Evolutionary conservation across 2,797 vertebrate species (phyloP).

Genomic region (Malacoctenus gilli): DNA sequence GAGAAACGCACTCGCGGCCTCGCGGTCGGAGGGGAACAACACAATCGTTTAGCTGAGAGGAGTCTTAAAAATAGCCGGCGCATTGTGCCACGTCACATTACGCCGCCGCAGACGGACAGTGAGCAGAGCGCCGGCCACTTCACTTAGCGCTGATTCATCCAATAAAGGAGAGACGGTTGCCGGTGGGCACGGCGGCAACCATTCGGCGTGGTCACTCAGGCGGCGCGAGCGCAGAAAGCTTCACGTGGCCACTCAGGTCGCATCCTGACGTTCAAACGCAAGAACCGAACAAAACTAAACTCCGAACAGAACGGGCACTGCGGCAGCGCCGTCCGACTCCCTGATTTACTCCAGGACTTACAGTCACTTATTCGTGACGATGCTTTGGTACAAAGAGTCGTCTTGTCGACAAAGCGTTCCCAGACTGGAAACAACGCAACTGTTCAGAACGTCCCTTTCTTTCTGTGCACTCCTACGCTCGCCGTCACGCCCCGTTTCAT

Average conservation of each 20-base stretch:
- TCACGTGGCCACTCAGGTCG: too few species aligned
- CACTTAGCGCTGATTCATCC: constrained; percentile 32
- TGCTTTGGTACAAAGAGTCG: constrained; percentile 24
- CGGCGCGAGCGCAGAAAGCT: too few species aligned
- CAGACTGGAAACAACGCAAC: constrained; percentile 52
- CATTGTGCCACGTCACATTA: constrained; percentile 52
- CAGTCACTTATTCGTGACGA: constrained; percentile 1
- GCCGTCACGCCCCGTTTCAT: constrained; percentile 57
- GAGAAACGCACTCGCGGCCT: constrained; percentile 20
- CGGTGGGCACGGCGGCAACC: constrained; percentile 6
- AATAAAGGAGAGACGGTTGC: constrained; percentile 21
- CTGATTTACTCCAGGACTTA: constrained; percentile 1
- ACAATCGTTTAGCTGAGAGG: constrained; percentile 47
- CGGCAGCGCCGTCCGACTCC: neutral
- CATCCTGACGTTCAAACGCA: too few species aligned
- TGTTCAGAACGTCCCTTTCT: constrained; percentile 46
- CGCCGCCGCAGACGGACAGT: constrained; percentile 36
- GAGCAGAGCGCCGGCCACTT: constrained; percentile 38
- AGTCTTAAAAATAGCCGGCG: constrained; percentile 52
- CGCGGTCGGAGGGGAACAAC: constrained; percentile 32
- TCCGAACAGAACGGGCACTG: too few species aligned
- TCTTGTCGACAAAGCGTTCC: constrained; percentile 14
- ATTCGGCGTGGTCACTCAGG: constrained; percentile 26
- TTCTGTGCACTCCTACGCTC: constrained; percentile 56
- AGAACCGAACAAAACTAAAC: neutral